Base-by-base conservation (phyloP, 2,113 vertebrate species). In the Passer montanus region DNA sequence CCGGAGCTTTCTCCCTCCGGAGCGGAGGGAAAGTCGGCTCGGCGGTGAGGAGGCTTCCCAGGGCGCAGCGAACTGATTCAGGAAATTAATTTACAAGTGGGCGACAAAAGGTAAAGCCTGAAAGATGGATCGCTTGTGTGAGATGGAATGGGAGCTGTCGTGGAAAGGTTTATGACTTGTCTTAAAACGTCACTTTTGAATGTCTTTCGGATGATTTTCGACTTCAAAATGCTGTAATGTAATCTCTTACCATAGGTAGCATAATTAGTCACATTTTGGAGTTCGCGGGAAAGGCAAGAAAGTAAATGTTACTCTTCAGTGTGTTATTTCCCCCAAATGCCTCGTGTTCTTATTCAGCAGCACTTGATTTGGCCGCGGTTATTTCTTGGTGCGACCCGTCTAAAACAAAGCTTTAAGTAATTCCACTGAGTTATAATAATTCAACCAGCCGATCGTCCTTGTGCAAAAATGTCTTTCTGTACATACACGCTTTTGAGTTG, bases 61-160 rank as follows among this genome's bases (percentile, higher is more conserved):
- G 74, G 75, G 75, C 49, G 43, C 30, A 15, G 85, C 74, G 90
- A 91, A 84, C 90, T 79, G 58, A 84, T 82, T 90, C 30, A 86
- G 94, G 96, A 72, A 90, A 16, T 85, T 55, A 55, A 30, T 90
- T 95, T 75, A 7, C 77, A 70, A 96, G 66, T 10, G 79, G 70
- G 60, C 84, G 59, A 68, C 89, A 70, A 95, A 89, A 98, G 98
- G 98, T 98, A 98, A 98, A 90, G 83, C 76, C 72, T 72, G 41
- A n/a, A 89, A 91, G 79, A 17, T 43, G 78, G 74, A 50, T 12
- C 19, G 1, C 22, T 67, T 26, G 39, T 28, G n/a, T 2, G 75
- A 66, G 81, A 7, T 18, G 41, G 39, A 50, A 14, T 0, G 44
- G 12, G 33, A 28, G 22, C 1, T 56, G 49, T 87, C 20, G 22